phyloP scores from a whole-genome alignment of 2,113 vertebrate genomes.

The Columba livia region DNA sequence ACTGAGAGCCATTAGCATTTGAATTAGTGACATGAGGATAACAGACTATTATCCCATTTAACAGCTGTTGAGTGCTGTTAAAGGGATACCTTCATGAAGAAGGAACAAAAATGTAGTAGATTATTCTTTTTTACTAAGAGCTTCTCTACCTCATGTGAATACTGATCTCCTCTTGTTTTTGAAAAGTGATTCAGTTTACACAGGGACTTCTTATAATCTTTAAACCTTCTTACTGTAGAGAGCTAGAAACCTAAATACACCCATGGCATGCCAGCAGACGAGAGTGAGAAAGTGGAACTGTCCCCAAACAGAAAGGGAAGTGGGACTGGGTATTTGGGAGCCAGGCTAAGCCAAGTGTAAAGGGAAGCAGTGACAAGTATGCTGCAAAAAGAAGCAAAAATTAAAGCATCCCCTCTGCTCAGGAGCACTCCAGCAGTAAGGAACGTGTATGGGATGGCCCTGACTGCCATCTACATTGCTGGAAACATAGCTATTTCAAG shows the following conservation, averaged over 20 bases:
- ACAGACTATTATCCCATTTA: constrained; percentile 70
- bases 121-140: background rate
- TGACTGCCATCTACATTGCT: background rate
- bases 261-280: background rate
- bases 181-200: background rate
- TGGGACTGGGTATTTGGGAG: background rate
- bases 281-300: background rate
- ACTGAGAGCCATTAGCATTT: constrained; percentile 70
- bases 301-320: background rate
- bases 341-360: background rate
- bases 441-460: background rate
- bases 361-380: background rate
- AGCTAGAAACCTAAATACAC: background rate
- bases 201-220: background rate
- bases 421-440: background rate
- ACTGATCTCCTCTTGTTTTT: background rate
- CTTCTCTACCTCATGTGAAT: background rate
- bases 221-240: background rate
- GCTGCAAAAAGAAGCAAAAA: background rate
- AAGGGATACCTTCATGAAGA: constrained; percentile 23
- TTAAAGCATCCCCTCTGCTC: background rate
- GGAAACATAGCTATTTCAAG: background rate
- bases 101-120: background rate
- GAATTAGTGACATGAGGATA: constrained; percentile 73
- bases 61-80: constrained; percentile 72